These are phyloP conservation scores for Euclidia mi DNA, from an alignment of 2,888 invertebrate genomes.

Conservation along the genomic window DNA sequence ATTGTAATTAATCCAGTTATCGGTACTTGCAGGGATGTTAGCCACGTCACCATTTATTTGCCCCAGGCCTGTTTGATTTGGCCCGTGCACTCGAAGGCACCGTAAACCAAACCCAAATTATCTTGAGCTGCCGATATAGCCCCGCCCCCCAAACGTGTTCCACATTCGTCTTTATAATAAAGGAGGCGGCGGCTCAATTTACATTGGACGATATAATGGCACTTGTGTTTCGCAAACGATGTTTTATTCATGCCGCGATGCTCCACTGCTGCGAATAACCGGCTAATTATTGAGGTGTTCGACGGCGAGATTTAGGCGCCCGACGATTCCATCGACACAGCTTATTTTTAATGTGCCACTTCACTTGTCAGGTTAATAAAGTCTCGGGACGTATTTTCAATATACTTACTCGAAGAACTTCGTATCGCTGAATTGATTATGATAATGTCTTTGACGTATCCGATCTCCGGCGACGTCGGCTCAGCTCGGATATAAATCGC, in stretches of 20 bases:
- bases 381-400: conserved; percentile 49
- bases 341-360: conserved; percentile 68
- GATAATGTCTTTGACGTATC: conserved; percentile 55
- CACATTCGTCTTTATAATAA: conserved; percentile 25
- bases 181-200: conserved; percentile 52
- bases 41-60: conserved; percentile 75
- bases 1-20: conserved; percentile 78
- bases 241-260: conserved; percentile 87
- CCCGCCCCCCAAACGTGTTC: conserved; percentile 26
- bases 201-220: conserved; percentile 67
- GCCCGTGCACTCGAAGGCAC: conserved; percentile 66
- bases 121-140: conserved; percentile 51
- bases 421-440: conserved; percentile 52
- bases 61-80: conserved; percentile 71
- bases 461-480: conserved; percentile 37
- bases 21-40: conserved; percentile 73
- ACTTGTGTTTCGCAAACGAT: conserved; percentile 80
- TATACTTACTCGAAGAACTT: conserved; percentile 44
- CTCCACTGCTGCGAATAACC: conserved; percentile 80
- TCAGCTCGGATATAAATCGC: no score
- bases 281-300: conserved; percentile 86
- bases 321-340: conserved; percentile 57
- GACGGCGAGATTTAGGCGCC: conserved; percentile 70
- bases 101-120: conserved; percentile 61
- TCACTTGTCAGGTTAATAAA: conserved; percentile 72